Base-by-base conservation (phyloP, 2,113 vertebrate genomes). In the Fukomys damarensis region DNA sequence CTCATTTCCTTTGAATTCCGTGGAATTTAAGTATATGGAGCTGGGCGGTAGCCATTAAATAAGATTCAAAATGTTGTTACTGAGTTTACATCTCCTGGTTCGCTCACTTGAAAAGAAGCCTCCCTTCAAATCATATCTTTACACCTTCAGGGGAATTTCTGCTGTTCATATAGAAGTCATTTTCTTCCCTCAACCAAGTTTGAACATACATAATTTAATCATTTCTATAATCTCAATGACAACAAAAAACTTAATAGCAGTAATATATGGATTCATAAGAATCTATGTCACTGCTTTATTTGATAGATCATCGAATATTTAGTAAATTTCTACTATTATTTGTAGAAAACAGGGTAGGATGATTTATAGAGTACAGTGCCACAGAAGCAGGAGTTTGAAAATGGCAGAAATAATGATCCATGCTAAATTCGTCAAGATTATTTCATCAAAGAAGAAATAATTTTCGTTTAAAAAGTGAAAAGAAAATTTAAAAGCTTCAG, bases 141-240 rank as follows among this genome's bases (percentile, higher is more conserved):
- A 26, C 59, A 54, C 7, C 32, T 91, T 96, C 28, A 70, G 72
- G 22, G 38, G 6, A 54, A 58, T 91, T 95, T 91, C 28, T 86
- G 66, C 26, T 93, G 89, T 94, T 97, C 38, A 83, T 91, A 58
- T 76, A 12, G 70, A 35, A 96, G 84, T 83, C 24, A 88, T 38
- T 76, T 86, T 17, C 30, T 12, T 82, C 82, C 89, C 54, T 88
- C 17, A 94, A 16, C 13, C 11, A 24, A 65, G 11, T 90, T 41
- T 92, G 83, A 91, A 77, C 32, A 90, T 14, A 81, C 24, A 52
- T 83, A 19, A 28, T 30, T 89, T 86, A 26, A 3, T 56, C 84
- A 24, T 49, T 86, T 32, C 70, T 86, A 59, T 12, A 35, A 82
- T 91, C 91, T 94, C 79, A 89, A 12, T 24, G 11, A 68, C 26